phyloP scores from a whole-genome alignment of 2,797 vertebrate genomes.

The Danio jaintianensis region DNA sequence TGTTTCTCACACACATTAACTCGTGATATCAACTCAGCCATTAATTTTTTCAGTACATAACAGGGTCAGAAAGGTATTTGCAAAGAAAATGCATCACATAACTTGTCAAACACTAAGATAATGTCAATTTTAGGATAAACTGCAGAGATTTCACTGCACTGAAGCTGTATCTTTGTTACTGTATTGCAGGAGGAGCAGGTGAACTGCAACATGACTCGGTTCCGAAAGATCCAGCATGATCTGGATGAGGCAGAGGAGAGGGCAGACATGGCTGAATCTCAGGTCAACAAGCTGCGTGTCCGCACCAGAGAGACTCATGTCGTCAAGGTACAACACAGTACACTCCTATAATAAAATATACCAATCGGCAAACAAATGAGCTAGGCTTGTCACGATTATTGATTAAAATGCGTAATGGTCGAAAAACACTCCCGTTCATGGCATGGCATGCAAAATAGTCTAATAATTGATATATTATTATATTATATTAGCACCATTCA shows the following conservation, averaged over 20 bases:
- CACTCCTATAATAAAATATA: neutral
- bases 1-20: constrained; percentile 42
- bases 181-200: constrained; percentile 88
- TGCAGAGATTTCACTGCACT: neutral
- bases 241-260: constrained; percentile 92
- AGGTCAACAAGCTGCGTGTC: constrained; percentile 89
- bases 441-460: too few species aligned
- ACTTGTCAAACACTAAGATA: neutral
- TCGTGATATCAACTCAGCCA: neutral
- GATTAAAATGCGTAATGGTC: too few species aligned
- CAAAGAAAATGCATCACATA: neutral
- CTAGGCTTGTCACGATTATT: neutral
- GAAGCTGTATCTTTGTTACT: neutral
- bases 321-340: constrained; percentile 59
- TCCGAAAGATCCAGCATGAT: constrained; percentile 89
- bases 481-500: too few species aligned
- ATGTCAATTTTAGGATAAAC: neutral
- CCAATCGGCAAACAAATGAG: neutral
- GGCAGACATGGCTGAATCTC: constrained; percentile 88
- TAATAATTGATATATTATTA: too few species aligned
- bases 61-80: neutral
- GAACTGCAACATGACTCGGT: constrained; percentile 84
- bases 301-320: constrained; percentile 75
- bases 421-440: too few species aligned
- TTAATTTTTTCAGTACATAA: neutral